Base-by-base conservation (phyloP, 2,797 vertebrate species). In the Pseudochirops cupreus region DNA sequence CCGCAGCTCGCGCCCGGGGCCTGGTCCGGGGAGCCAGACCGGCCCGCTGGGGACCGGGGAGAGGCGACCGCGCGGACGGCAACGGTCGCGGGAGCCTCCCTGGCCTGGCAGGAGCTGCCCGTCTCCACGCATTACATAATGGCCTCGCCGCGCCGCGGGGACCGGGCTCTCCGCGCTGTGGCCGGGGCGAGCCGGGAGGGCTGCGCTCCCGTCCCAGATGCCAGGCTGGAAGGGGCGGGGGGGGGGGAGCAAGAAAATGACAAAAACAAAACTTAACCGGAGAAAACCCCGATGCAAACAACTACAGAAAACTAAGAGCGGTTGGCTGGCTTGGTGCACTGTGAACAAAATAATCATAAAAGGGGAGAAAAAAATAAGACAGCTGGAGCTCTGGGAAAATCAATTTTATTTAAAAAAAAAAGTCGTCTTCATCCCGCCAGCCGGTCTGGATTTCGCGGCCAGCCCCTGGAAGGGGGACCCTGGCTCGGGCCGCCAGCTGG, bases 1-100 rank as follows among this genome's bases (percentile, higher is more conserved):
- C 5, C 33, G 14, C 33, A 39, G n/a, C 67, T 46, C 16, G n/a
- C n/a, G 67, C 58, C 18, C n/a, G n/a, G 67, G n/a, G 67, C 67
- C n/a, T 46, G 67, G 92, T 56, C 12, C 14, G 28, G 52, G 52
- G 16, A 52, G 89, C 92, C 90, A 33, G 74, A 90, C 92, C 24
- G 39, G 93, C 3, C 93, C 96, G 1, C 96, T 74, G 92, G 2
- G 24, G 95, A 94, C 74, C 56, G 26, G 52, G 91, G 92, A 96
- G 90, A 95, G 96, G 97, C 5, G 97, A 96, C 93, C 97, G 96
- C 94, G 97, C 93, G 92, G 93, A 1, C 91, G 57, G 92, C 82
- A 39, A 93, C 95, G 96, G 97, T 96, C 96, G 94, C 95, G 97
- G 93, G 97, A 93, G 96, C 94, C 62, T 74, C 62, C 29, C 3